Percentiles rank a stretch among this genome's conserved stretches.
These are phyloP conservation scores for Vombatus ursinus DNA, from an alignment of 2,113 vertebrate species.

Conservation along the genomic window DNA sequence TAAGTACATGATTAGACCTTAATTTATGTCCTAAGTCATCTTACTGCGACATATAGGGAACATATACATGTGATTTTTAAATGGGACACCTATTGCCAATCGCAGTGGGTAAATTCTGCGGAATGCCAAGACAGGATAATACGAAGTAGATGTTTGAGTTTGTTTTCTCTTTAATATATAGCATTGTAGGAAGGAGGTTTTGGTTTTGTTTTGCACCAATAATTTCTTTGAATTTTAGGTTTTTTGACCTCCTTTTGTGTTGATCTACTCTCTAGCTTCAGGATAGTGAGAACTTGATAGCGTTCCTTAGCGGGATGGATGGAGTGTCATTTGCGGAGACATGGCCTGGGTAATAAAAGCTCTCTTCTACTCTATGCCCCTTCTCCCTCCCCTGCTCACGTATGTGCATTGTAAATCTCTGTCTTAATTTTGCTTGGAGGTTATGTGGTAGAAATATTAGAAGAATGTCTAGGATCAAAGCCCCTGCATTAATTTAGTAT, in stretches of 20 bases:
- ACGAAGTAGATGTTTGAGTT: constrained; percentile 8
- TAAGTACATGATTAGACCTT: constrained; percentile 61
- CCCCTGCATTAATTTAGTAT: constrained; percentile 6
- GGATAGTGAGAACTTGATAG: not conserved
- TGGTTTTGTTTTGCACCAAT: constrained; percentile 11
- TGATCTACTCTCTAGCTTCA: constrained; percentile 5
- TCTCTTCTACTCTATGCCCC: not conserved
- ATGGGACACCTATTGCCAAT: constrained; percentile 25
- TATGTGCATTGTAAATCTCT: not conserved
- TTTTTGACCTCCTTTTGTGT: not conserved
- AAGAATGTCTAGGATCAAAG: not conserved
- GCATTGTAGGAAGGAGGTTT: not conserved
- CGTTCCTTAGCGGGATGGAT: constrained; percentile 6
- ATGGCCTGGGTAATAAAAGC: not conserved
- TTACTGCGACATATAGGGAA: constrained; percentile 48
- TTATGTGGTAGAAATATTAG: not conserved
- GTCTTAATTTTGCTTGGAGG: not conserved
- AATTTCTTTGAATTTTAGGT: constrained; percentile 24
- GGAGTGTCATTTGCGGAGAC: not conserved
- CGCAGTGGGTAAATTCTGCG: not conserved
- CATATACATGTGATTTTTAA: constrained; percentile 44
- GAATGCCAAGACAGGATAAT: constrained; percentile 20
- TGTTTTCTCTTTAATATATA: constrained; percentile 8
- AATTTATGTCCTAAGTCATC: constrained; percentile 66
- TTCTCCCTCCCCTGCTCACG: not conserved